Evolutionary conservation across 64 coral and sea anemone species (phyloP), one percentile per base, ranked within the genome.

Genomic region (Pachyseris speciosa): DNA sequence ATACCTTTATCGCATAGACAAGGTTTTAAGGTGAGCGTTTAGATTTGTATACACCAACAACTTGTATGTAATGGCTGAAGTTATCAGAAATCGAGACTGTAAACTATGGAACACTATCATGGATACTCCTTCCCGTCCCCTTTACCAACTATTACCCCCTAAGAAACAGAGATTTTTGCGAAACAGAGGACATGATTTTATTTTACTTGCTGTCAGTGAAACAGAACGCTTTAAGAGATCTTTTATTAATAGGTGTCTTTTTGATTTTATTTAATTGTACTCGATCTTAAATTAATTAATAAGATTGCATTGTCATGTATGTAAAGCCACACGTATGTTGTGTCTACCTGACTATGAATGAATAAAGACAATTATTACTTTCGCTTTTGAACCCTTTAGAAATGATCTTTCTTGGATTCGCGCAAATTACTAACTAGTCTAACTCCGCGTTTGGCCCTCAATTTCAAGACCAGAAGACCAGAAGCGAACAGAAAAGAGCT

Each of bases 1-100:
- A 52, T 73, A 73, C 28, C 31, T 87, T 28, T 10, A 72, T 12
- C 64, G 47, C 29, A 74, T 87, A 19, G 40, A 87, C 42, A 45
- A 29, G 49, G 73, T 87, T 69, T 37, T 66, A 16, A 86, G 36
- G 41, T 3, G 83, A 43, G 64, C 64, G 9, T 10, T 50, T 64
- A 68, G 38, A 86, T 86, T 37, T 72, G 84, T 40, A 45, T 86
- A 86, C 84, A 86, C 84, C 13, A 49, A 37, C 31, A 86, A 72
- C 47, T 2, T 13, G 17, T 27, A 39, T 25, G 26, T 50, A 40
- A 86, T 86, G 30, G 31, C 64, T 27, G 19, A 37, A 37, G 43
- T 86, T 41, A 86, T 86, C 26, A 45, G 64, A 86, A 42, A 86
- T 43, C 38, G 65, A 72, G 84, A 86, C 84, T 31, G 49, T 29